These are phyloP conservation scores for Chironomus tepperi DNA, from an alignment of 1,140 invertebrate species.

Conservation along the genomic window DNA sequence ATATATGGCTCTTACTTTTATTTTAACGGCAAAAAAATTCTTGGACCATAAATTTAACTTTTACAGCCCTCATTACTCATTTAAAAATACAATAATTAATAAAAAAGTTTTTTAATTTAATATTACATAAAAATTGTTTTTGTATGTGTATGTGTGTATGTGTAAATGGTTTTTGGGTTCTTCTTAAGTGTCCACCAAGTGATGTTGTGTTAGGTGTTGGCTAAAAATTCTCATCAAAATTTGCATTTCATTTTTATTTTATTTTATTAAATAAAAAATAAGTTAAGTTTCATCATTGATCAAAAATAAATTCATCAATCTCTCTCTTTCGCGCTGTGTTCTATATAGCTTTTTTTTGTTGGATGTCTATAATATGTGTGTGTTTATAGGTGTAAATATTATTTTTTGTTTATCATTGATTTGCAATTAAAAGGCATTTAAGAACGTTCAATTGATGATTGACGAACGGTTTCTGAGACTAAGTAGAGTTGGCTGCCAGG, in stretches of 20 bases:
- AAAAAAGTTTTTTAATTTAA: conserved; percentile 13
- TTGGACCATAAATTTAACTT: not conserved
- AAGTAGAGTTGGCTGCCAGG: conserved; percentile 80
- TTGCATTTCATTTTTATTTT: conserved; percentile 5
- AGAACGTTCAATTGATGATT: conserved; percentile 10
- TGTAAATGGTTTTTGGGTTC: not conserved
- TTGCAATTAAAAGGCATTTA: not conserved
- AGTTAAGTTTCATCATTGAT: not conserved
- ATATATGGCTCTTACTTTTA: not conserved
- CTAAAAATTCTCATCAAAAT: not conserved
- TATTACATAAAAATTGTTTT: conserved; percentile 10
- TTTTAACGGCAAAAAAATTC: not conserved
- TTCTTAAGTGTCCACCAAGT: no score
- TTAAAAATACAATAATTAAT: conserved; percentile 7
- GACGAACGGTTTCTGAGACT: conserved; percentile 54
- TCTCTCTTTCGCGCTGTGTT: not conserved
- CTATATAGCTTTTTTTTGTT: not conserved
- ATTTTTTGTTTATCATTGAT: not conserved
- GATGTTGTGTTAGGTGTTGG: no score
- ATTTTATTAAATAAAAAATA: conserved; percentile 11
- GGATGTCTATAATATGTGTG: not conserved
- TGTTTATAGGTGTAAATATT: no score
- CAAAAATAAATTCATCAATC: conserved; percentile 14
- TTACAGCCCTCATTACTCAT: conserved; percentile 6
- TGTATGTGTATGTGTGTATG: not conserved